These are phyloP conservation scores for Parambassis ranga DNA, from an alignment of 2,797 vertebrate genomes.

Conservation along the genomic window DNA sequence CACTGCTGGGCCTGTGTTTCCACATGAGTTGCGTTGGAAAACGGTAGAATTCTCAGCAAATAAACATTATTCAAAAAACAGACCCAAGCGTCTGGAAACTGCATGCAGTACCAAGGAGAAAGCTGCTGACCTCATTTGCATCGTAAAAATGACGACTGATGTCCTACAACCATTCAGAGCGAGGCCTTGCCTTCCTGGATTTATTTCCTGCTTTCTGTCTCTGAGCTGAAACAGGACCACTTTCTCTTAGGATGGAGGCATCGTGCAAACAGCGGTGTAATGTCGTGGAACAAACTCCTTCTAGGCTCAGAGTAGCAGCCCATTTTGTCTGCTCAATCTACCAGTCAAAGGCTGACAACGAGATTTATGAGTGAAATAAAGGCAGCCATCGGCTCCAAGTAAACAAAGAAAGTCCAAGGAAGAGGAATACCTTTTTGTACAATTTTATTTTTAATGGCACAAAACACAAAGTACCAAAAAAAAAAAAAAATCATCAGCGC, in stretches of 20 bases:
- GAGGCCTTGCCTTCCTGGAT: conserved; percentile 6
- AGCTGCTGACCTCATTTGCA: conserved; percentile 1
- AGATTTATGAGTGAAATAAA: conserved; percentile 77
- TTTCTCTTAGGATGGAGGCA: conserved; percentile 45
- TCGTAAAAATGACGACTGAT: conserved; percentile 10
- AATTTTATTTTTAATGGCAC: conserved; percentile 36
- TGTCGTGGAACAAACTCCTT: conserved; percentile 78
- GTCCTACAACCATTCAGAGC: background rate
- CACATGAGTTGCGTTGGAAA: background rate
- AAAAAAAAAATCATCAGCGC: no score
- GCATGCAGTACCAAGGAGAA: background rate
- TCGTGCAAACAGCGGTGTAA: conserved; percentile 67
- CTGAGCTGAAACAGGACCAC: conserved; percentile 30
- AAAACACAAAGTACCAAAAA: conserved; percentile 7
- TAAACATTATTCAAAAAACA: conserved; percentile 7
- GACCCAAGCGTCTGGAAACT: background rate
- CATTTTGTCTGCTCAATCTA: conserved; percentile 73
- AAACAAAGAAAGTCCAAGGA: conserved; percentile 55
- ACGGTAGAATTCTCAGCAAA: background rate
- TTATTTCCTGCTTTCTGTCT: conserved; percentile 24
- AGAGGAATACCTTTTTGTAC: conserved; percentile 44
- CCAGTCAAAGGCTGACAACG: conserved; percentile 60
- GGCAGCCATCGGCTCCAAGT: conserved; percentile 48
- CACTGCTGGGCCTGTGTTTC: conserved; percentile 9
- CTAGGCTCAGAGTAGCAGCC: conserved; percentile 57